Evolutionary conservation across 2,888 invertebrate genomes (phyloP).

Genomic region (Eueremaeus valkanovi): DNA sequence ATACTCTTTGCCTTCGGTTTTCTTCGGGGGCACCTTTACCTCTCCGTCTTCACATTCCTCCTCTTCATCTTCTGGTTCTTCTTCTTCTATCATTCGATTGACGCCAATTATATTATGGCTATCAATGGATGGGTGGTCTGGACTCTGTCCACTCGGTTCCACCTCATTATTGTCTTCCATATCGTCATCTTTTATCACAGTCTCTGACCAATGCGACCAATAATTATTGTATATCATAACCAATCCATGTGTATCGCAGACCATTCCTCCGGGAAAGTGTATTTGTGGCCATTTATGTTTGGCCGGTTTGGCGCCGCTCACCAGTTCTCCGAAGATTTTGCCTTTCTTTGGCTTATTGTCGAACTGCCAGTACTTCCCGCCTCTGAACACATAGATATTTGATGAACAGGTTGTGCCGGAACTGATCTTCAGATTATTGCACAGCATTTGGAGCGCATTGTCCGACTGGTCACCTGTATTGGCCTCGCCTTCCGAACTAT

Average conservation of each 20-base stretch:
- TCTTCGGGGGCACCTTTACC: background rate
- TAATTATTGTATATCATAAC: background rate
- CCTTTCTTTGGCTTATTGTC: background rate
- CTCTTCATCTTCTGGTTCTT: background rate
- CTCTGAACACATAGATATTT: background rate
- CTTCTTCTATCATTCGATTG: background rate
- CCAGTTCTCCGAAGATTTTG: background rate
- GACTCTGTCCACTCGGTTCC: background rate
- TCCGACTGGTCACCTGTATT: too few relatives aligned
- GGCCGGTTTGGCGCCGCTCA: background rate
- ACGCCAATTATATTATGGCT: too few relatives aligned
- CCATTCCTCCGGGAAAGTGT: background rate
- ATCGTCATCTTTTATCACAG: background rate
- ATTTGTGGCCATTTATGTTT: conserved; percentile 8
- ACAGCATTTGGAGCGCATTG: too few relatives aligned
- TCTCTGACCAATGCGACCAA: background rate
- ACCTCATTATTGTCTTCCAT: background rate
- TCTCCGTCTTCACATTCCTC: conserved; percentile 7
- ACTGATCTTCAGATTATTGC: background rate
- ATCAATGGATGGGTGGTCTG: background rate
- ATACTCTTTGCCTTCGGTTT: too few relatives aligned
- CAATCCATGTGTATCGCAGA: background rate
- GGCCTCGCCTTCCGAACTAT: too few relatives aligned
- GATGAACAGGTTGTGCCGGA: background rate
- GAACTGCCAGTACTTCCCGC: conserved; percentile 17